phyloP scores from a whole-genome alignment of 2,113 vertebrate species.

The Vulpes ferrilata region DNA sequence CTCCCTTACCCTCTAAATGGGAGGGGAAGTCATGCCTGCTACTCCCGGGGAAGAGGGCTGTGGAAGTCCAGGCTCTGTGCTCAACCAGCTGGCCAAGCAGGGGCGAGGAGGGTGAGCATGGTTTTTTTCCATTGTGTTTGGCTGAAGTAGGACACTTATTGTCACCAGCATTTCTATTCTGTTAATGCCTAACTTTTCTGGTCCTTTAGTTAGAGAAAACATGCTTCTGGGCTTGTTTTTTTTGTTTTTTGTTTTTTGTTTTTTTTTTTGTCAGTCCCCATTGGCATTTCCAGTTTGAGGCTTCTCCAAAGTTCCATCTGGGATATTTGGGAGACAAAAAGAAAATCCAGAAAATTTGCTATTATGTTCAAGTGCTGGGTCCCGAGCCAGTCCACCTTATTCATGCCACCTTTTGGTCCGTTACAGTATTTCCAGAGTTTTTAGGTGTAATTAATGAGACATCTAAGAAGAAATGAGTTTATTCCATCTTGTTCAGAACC shows the following conservation, averaged over 20 bases:
- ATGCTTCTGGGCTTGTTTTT: not conserved
- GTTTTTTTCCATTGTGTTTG: not conserved
- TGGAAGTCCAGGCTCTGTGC: not conserved
- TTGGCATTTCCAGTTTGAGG: not conserved
- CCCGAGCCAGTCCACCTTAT: not conserved
- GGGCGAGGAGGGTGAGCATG: no score
- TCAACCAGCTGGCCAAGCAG: not conserved
- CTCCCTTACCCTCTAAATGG: not conserved
- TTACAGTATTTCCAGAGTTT: not conserved
- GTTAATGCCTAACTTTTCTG: not conserved
- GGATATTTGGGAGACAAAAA: not conserved
- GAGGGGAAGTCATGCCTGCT: not conserved
- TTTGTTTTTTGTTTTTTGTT: no score
- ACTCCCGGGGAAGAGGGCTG: not conserved
- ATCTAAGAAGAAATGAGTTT: not conserved
- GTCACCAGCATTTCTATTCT: not conserved
- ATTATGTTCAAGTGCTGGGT: not conserved
- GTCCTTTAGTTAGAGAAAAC: not conserved
- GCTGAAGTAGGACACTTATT: not conserved
- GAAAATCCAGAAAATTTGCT: not conserved
- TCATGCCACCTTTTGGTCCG: not conserved
- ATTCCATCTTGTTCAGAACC: not conserved
- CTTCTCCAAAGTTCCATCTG: not conserved
- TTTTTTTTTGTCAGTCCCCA: not conserved
- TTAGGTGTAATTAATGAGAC: not conserved